Evolutionary conservation across 2,797 vertebrate genomes (phyloP).

Genomic region (Girardinus metallicus): DNA sequence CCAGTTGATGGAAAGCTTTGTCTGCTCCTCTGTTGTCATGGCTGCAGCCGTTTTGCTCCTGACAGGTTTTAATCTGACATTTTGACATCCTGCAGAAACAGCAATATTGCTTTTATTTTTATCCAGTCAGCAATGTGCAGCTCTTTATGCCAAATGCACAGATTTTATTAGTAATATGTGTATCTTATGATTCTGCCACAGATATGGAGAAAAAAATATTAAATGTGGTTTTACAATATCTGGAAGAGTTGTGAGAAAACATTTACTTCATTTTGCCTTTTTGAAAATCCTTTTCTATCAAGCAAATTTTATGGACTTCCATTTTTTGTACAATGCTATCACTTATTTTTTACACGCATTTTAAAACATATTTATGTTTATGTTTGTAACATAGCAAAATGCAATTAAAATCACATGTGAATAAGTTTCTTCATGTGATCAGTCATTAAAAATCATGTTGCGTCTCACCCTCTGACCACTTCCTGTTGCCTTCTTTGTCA

Average conservation of each 20-base stretch:
- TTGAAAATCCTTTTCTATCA: not conserved
- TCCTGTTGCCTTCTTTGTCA: too few species aligned
- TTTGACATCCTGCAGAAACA: conserved; percentile 9
- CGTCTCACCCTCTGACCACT: too few species aligned
- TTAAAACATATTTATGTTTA: too few species aligned
- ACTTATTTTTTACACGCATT: too few species aligned
- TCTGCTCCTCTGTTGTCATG: not conserved
- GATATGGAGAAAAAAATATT: not conserved
- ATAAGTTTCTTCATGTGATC: too few species aligned
- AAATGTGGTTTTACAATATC: not conserved
- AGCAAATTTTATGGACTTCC: not conserved
- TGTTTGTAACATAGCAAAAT: too few species aligned
- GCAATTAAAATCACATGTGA: too few species aligned
- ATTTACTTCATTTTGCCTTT: not conserved
- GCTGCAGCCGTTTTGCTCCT: not conserved
- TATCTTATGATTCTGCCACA: not conserved
- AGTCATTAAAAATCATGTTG: too few species aligned
- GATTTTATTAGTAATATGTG: not conserved
- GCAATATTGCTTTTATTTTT: not conserved
- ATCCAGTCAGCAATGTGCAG: not conserved
- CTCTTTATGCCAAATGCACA: not conserved
- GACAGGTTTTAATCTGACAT: not conserved
- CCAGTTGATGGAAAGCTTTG: not conserved
- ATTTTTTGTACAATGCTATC: not conserved
- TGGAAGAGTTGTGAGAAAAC: not conserved